These are phyloP conservation scores for Zygaena filipendulae DNA, from an alignment of 2,888 invertebrate species.

Conservation along the genomic window DNA sequence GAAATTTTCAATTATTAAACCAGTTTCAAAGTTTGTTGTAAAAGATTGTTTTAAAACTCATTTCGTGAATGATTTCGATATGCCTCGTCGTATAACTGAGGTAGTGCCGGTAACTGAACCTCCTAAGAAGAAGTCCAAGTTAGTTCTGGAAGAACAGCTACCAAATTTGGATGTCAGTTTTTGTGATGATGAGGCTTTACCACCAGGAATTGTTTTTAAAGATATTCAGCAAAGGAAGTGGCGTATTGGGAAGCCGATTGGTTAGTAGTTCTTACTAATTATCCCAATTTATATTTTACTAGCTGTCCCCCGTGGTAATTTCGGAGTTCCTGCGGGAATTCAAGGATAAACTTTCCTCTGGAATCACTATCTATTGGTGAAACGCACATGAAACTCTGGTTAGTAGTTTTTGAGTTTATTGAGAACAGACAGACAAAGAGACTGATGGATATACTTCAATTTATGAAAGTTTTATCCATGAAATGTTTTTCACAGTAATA, in stretches of 20 bases:
- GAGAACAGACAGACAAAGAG: too few relatives aligned
- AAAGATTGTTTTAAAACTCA: constrained; percentile 8
- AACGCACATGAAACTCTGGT: constrained; percentile 7
- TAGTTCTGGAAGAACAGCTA: constrained; percentile 25
- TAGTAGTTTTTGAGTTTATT: too few relatives aligned
- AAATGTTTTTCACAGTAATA: too few relatives aligned
- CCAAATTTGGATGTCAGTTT: constrained; percentile 46
- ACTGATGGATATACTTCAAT: constrained; percentile 1
- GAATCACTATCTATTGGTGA: too few relatives aligned
- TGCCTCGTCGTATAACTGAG: constrained; percentile 51
- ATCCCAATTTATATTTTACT: too few relatives aligned
- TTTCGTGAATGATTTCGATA: constrained; percentile 21
- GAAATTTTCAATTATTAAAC: too few relatives aligned
- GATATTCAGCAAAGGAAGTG: constrained; percentile 87
- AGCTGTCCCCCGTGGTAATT: too few relatives aligned
- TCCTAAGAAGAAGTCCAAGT: constrained; percentile 44
- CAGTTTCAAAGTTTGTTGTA: constrained; percentile 4
- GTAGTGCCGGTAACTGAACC: constrained; percentile 31
- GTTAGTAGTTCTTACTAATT: constrained; percentile 62
- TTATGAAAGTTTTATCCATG: constrained; percentile 1
- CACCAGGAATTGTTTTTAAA: constrained; percentile 79
- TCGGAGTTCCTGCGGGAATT: too few relatives aligned
- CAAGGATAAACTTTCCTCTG: too few relatives aligned
- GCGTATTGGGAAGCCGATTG: constrained; percentile 88
- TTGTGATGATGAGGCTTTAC: constrained; percentile 57